A percentile compares a stretch with the other conserved stretches of the same genome.
These are phyloP conservation scores for Stylophora pistillata DNA, from an alignment of 64 coral and sea anemone species.

Conservation along the genomic window DNA sequence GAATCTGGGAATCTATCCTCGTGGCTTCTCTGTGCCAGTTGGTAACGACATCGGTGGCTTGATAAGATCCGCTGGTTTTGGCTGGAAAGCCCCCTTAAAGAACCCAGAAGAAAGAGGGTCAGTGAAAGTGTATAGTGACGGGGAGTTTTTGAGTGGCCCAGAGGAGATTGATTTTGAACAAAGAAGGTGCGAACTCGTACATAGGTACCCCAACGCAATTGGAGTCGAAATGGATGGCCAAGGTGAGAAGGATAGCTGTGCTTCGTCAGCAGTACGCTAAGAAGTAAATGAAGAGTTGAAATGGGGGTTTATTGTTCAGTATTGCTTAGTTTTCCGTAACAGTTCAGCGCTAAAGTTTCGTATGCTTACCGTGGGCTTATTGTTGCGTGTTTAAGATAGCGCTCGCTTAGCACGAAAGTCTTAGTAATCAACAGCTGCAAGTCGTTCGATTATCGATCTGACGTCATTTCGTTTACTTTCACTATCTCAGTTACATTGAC, in stretches of 20 bases:
- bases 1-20: neutral
- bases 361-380: no score
- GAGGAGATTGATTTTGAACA: neutral
- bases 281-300: neutral
- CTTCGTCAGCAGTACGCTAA: neutral
- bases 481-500: no score
- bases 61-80: neutral
- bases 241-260: neutral
- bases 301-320: neutral
- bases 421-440: no score
- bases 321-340: no score
- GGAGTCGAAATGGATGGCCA: conserved; percentile 60
- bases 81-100: conserved; percentile 38
- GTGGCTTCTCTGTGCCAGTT: neutral
- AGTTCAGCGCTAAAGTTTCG: no score
- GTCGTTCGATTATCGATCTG: no score
- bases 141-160: conserved; percentile 46
- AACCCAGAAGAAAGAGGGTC: neutral
- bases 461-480: no score
- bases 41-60: neutral
- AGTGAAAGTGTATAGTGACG: conserved; percentile 31
- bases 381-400: no score
- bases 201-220: conserved; percentile 26
- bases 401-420: no score
- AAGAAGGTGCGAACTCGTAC: conserved; percentile 19